A percentile compares a stretch with the other conserved stretches of the same genome.
Conservation (phyloP, 64 coral and sea anemone species). For the Stichodactyla mertensii region DNA sequence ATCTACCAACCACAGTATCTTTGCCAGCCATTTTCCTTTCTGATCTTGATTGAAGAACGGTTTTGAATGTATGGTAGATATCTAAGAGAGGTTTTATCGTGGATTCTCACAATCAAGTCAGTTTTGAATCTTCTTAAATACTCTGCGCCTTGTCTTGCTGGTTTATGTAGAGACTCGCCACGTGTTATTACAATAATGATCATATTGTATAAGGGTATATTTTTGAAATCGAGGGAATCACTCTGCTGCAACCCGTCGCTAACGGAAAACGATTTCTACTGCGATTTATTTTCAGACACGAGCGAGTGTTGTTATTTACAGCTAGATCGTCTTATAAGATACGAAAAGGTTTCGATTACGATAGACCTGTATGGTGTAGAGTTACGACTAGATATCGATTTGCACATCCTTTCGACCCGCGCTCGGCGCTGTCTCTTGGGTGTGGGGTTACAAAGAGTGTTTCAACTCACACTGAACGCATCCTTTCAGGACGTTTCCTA, state of each 20-base stretch:
- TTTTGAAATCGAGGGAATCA: neutral
- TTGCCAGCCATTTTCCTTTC: no score
- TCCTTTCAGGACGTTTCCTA: neutral
- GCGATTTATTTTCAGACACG: neutral
- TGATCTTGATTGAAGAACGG: no score
- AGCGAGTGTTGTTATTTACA: neutral
- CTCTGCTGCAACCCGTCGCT: neutral
- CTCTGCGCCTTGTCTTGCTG: neutral
- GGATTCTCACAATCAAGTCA: neutral
- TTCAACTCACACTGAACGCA: neutral
- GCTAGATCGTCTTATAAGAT: neutral
- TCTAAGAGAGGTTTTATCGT: no score
- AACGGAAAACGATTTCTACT: neutral
- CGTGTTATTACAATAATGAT: neutral
- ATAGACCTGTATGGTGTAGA: neutral
- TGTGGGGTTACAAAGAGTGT: neutral
- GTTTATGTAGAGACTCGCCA: neutral
- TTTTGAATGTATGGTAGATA: no score
- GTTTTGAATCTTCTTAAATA: neutral
- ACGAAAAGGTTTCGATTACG: neutral
- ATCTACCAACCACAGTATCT: no score
- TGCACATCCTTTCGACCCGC: neutral
- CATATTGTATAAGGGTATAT: neutral
- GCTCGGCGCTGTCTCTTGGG: neutral
- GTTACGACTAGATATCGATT: constrained; percentile 1